Evolutionary conservation across 2,797 vertebrate species (phyloP).

Genomic region (Pogonophryne albipinna): DNA sequence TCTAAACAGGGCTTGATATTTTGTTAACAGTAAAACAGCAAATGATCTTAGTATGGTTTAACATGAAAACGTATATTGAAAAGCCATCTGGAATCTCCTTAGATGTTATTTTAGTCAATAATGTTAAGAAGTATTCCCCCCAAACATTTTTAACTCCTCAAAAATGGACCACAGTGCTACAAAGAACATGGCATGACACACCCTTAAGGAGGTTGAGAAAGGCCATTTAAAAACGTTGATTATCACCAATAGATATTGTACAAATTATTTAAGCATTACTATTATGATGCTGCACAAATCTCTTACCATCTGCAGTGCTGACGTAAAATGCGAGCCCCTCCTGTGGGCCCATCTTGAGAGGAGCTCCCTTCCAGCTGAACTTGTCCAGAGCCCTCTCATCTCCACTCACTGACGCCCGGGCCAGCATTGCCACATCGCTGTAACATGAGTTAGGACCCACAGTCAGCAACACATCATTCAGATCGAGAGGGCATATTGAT

Average conservation of each 20-base stretch:
- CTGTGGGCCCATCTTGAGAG: constrained; percentile 87
- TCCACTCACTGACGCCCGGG: constrained; percentile 94
- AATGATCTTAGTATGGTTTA: background rate
- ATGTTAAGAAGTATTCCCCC: background rate
- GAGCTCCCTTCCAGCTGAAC: constrained; percentile 92
- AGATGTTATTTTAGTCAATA: background rate
- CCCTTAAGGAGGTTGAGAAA: background rate
- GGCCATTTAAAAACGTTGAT: background rate
- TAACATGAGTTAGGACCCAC: constrained; percentile 19
- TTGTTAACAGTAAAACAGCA: background rate
- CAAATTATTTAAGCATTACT: background rate
- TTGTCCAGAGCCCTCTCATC: constrained; percentile 95
- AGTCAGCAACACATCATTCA: constrained; percentile 24
- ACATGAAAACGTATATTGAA: background rate
- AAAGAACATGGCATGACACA: background rate
- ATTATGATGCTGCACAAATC: background rate
- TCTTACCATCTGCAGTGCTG: constrained; percentile 89
- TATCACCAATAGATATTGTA: background rate
- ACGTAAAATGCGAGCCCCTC: constrained; percentile 90
- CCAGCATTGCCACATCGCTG: constrained; percentile 92
- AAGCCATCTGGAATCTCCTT: background rate
- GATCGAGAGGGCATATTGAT: background rate
- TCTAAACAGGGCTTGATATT: background rate
- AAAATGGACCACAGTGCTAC: background rate
- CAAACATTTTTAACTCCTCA: background rate